Evolutionary conservation across 2,797 vertebrate species (phyloP).

Genomic region (Spinus olivaceus): DNA sequence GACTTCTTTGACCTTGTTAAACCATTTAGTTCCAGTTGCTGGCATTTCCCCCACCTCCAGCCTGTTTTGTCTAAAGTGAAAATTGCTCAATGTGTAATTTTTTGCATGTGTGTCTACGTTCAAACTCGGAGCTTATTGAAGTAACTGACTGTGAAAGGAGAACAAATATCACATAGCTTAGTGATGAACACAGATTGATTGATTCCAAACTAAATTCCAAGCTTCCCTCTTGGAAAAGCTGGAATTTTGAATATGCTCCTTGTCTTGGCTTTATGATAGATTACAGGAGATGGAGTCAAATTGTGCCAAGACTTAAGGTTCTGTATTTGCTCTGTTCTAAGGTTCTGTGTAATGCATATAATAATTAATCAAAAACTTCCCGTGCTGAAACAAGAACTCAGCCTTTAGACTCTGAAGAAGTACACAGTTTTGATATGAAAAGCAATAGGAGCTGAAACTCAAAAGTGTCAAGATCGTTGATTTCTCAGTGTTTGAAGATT

Average conservation of each 20-base stretch:
- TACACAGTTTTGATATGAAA: background rate
- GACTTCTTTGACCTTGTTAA: background rate
- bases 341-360: background rate
- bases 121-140: background rate
- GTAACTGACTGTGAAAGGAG: background rate
- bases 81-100: background rate
- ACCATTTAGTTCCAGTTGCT: background rate
- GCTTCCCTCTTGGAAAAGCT: background rate
- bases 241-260: background rate
- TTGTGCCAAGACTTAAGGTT: background rate
- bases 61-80: background rate
- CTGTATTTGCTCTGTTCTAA: background rate
- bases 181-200: background rate
- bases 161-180: background rate
- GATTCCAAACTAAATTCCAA: background rate
- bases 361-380: background rate
- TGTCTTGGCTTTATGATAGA: background rate
- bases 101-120: background rate
- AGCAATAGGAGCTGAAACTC: background rate
- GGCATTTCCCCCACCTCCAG: background rate
- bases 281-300: background rate
- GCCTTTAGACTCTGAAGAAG: background rate
- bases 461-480: background rate
- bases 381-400: background rate
- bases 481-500: background rate